Percentiles rank a stretch among this genome's conserved stretches.
phyloP scores from a whole-genome alignment of 2,888 invertebrate species.

The Cephus spinipes region DNA sequence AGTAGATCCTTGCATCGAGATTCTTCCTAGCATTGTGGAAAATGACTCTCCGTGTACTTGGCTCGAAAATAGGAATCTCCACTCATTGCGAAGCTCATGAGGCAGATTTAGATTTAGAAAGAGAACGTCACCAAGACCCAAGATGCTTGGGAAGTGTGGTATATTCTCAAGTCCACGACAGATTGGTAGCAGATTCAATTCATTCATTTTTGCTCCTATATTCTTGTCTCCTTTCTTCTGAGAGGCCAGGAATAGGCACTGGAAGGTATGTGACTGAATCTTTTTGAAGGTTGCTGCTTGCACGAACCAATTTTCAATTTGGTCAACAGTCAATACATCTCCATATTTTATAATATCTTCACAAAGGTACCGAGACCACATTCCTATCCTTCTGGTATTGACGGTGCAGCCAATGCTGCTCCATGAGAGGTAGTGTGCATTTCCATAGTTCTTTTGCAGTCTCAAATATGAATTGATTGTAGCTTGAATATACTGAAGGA shows the following conservation, averaged over 20 bases:
- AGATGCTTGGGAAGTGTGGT: slow-evolving; percentile 81
- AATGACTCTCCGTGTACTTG: slow-evolving; percentile 92
- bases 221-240: slow-evolving; percentile 68
- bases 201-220: slow-evolving; percentile 63
- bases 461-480: slow-evolving; percentile 82
- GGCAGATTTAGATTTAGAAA: slow-evolving; percentile 87
- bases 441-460: slow-evolving; percentile 72
- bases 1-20: slow-evolving; percentile 84
- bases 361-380: slow-evolving; percentile 72
- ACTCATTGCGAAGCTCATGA: slow-evolving; percentile 78
- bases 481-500: slow-evolving; percentile 78
- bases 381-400: slow-evolving; percentile 70
- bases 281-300: slow-evolving; percentile 67
- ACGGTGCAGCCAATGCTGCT: slow-evolving; percentile 72
- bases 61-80: slow-evolving; percentile 90
- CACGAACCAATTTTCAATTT: slow-evolving; percentile 68
- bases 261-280: slow-evolving; percentile 69
- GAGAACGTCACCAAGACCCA: slow-evolving; percentile 81
- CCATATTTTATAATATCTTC: slow-evolving; percentile 66
- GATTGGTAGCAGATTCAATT: slow-evolving; percentile 68
- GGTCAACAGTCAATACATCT: slow-evolving; percentile 62
- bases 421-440: slow-evolving; percentile 72
- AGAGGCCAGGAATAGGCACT: slow-evolving; percentile 69
- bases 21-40: slow-evolving; percentile 82
- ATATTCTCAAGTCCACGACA: slow-evolving; percentile 77